Conservation (phyloP, 2,113 vertebrate genomes). For the Macquaria australasica region DNA sequence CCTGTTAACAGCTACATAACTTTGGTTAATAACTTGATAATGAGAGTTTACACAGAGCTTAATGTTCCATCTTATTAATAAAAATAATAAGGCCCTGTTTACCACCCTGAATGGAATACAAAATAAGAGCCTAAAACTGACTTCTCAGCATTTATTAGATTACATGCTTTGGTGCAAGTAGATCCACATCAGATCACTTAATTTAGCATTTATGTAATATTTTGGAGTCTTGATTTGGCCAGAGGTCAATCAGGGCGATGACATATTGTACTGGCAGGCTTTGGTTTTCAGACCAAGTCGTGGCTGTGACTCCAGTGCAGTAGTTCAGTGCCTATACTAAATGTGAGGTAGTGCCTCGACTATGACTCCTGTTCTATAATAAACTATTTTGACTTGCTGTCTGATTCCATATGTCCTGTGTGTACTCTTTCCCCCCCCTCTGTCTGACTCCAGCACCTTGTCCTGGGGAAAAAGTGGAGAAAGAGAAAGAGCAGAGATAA, state of each 20-base stretch:
- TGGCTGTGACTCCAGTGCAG: conserved; percentile 82
- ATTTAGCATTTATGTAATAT: neutral
- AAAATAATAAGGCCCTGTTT: neutral
- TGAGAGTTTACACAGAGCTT: neutral
- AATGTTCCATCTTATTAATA: neutral
- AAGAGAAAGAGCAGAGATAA: conserved; percentile 19
- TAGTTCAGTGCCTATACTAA: conserved; percentile 88
- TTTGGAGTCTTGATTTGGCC: neutral
- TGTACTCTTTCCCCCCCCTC: conserved; percentile 27
- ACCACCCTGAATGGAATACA: neutral
- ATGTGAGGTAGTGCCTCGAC: conserved; percentile 87
- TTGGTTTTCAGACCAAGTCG: conserved; percentile 60
- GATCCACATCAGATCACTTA: neutral
- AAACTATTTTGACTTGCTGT: conserved; percentile 85
- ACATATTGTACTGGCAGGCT: conserved; percentile 49
- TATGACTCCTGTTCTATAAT: conserved; percentile 83
- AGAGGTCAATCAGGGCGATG: neutral
- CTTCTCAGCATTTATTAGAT: neutral
- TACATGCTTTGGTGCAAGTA: neutral
- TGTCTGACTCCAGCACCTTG: neutral
- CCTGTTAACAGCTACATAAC: neutral
- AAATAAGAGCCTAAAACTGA: neutral
- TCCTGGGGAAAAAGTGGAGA: neutral
- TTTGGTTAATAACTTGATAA: conserved; percentile 1
- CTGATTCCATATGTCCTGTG: conserved; percentile 57